These are phyloP conservation scores for Ia io DNA, from an alignment of 2,113 vertebrate species.

Conservation along the genomic window DNA sequence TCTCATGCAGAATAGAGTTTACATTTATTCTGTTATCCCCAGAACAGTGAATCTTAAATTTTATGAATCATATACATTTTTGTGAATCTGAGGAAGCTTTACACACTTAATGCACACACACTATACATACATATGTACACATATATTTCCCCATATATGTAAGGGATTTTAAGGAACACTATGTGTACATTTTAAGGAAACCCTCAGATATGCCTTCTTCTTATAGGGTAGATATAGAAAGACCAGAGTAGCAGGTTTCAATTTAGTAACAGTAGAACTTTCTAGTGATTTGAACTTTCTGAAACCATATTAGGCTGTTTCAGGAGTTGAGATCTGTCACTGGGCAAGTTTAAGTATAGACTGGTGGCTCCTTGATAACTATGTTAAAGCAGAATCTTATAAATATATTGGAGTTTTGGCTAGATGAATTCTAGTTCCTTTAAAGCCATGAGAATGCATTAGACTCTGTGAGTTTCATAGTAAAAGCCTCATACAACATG, in stretches of 20 bases:
- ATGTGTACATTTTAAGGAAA: background rate
- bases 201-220: background rate
- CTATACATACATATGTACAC: background rate
- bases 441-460: conserved; percentile 55
- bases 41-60: background rate
- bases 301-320: background rate
- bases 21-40: background rate
- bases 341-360: background rate
- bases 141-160: background rate
- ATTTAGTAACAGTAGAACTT: background rate
- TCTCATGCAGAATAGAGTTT: background rate
- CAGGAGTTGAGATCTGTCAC: background rate
- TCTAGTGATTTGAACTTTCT: conserved; percentile 20
- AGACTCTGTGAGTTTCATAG: conserved; percentile 52
- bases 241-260: background rate
- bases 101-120: background rate
- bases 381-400: conserved; percentile 30
- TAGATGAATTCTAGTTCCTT: conserved; percentile 40
- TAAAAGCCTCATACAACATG: conserved; percentile 63
- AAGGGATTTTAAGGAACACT: background rate
- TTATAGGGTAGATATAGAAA: background rate
- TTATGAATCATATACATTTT: background rate
- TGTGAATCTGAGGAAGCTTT: background rate
- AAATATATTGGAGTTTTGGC: conserved; percentile 38
- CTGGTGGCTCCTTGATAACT: background rate